Evolutionary conservation across 2,797 vertebrate genomes (phyloP).

Genomic region (Acanthurus leucopareius): DNA sequence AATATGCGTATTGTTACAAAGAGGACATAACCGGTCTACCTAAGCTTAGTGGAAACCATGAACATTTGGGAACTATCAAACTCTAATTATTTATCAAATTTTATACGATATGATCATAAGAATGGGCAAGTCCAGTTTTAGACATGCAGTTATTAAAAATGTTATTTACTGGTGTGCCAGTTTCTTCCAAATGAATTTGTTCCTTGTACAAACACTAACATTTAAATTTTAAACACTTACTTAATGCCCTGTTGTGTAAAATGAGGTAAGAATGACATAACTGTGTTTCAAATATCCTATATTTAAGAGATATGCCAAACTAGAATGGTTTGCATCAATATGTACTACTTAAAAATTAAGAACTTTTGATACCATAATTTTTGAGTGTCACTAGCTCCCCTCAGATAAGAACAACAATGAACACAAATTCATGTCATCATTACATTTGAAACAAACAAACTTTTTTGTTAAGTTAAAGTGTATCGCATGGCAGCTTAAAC

Average conservation of each 20-base stretch:
- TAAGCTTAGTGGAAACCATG: not conserved
- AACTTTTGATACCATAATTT: constrained; percentile 1
- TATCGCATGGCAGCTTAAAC: constrained; percentile 45
- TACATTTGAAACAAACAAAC: not conserved
- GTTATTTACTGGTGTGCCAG: not conserved
- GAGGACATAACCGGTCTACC: not conserved
- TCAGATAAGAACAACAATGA: constrained; percentile 14
- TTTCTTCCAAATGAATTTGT: not conserved
- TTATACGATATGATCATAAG: constrained; percentile 2
- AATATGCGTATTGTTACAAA: not conserved
- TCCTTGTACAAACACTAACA: not conserved
- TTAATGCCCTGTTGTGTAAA: not conserved
- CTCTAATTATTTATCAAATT: not conserved
- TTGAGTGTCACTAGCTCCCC: not conserved
- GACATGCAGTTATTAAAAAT: not conserved
- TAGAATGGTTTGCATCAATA: not conserved
- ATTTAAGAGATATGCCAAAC: not conserved
- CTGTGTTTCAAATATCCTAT: not conserved
- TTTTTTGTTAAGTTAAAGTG: constrained; percentile 37
- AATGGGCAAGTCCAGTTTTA: not conserved
- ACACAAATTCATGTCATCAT: constrained; percentile 14
- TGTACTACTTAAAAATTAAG: not conserved
- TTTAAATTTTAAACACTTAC: not conserved
- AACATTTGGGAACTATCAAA: not conserved
- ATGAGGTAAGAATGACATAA: constrained; percentile 10